Conservation (phyloP, 1,140 invertebrate genomes). For the Trichonephila clavata region DNA sequence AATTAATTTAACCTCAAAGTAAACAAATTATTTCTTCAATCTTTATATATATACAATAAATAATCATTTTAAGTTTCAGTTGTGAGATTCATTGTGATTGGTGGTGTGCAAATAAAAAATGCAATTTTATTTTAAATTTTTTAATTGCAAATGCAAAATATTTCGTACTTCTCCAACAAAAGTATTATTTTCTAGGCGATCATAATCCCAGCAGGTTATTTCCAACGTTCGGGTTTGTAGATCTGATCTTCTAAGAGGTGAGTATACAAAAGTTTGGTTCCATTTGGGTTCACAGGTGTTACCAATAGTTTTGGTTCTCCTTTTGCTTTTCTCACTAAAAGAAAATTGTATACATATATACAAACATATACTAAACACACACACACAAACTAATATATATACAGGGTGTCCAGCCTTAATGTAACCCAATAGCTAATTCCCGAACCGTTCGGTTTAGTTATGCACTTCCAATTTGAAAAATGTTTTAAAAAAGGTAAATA, state of each 20-base stretch:
- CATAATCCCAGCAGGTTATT: slow-evolving; percentile 98
- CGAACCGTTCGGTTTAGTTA: too few species aligned
- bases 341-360: not conserved
- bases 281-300: slow-evolving; percentile 96
- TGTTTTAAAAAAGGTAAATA: too few species aligned
- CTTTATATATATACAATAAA: too few species aligned
- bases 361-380: too few species aligned
- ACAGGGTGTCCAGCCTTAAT: too few species aligned
- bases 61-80: too few species aligned
- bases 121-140: not conserved
- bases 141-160: not conserved
- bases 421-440: too few species aligned
- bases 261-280: slow-evolving; percentile 97
- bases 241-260: slow-evolving; percentile 90
- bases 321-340: slow-evolving; percentile 95
- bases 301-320: slow-evolving; percentile 94
- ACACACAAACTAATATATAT: too few species aligned
- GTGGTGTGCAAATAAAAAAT: not conserved
- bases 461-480: too few species aligned
- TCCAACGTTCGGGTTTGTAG: slow-evolving; percentile 93
- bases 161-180: slow-evolving; percentile 92
- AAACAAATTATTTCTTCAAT: too few species aligned
- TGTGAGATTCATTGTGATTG: not conserved
- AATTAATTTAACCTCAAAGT: too few species aligned
- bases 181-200: slow-evolving; percentile 94